Base-by-base conservation (phyloP, 23 tunicate genomes). In the Botrylloides violaceus region DNA sequence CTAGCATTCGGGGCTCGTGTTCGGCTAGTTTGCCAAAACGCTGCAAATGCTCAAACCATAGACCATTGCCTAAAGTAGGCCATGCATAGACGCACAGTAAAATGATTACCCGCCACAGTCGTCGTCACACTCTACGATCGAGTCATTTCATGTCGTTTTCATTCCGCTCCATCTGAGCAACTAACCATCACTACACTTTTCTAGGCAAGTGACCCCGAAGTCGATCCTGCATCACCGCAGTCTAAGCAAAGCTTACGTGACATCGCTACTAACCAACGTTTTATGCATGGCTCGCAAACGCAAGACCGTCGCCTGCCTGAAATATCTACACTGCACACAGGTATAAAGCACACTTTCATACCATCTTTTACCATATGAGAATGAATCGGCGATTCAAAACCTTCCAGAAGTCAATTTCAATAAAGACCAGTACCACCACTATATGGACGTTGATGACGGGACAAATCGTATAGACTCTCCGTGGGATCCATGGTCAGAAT, bases 401-500 rank as follows among this genome's bases (percentile, higher is more conserved):
- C 15, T 43, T 43, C 15, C 53, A 43, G 53, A 43, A 9, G 53
- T 7, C 53, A 9, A 7, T 9, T 15, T 43, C 53, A 7, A 43
- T 43, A 9, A 43, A 43, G 12, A 43, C 53, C 12, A 43, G 9
- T 43, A 7, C 15, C 15, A 43, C 15, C 9, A 43, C 53, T 15
- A 43, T 43, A 15, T 9, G 12, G 53, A 15, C 53, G 53, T 7
- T 7, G 15, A 43, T 43, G 12, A 43, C 53, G 53, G 53, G 12
- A 9, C 12, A 15, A 43, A 9, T 7, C 53, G 53, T 9, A 15
- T 34, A 4, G 34, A 31, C 36, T 34, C 19, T 28, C 33, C 3
- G 4, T 63, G 70, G 70, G 33, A 22, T 4, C 36, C 35, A 3
- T 63, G 70, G 70, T 63, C 70, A 19, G 36, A 31, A 4, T 63